Conservation (phyloP, 2,888 invertebrate genomes). For the Alentia gelatinosa region DNA sequence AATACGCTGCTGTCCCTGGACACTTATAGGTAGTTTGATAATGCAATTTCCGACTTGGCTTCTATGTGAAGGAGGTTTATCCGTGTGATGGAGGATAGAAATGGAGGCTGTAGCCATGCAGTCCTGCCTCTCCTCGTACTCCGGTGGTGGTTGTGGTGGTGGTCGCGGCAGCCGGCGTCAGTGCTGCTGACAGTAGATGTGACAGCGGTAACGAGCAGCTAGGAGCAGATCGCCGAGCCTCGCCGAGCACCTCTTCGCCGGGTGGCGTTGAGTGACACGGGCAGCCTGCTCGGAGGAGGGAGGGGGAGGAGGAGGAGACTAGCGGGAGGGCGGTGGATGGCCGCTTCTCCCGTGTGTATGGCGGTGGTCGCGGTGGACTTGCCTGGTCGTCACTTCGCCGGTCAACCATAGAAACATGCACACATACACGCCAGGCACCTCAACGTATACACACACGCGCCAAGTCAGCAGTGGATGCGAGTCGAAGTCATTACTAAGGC, state of each 20-base stretch:
- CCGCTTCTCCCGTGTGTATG: no score
- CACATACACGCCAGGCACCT: no score
- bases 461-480: no score
- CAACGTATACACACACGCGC: no score
- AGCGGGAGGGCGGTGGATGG: background rate
- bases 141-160: background rate
- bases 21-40: background rate
- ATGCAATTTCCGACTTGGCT: background rate
- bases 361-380: no score
- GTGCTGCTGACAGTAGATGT: background rate
- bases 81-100: background rate
- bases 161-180: background rate
- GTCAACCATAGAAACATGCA: no score
- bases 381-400: no score
- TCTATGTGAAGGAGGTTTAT: background rate
- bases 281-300: background rate
- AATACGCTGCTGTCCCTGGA: background rate
- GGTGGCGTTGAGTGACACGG: background rate
- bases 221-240: background rate
- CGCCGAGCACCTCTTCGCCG: background rate
- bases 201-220: background rate
- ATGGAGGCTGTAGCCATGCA: background rate
- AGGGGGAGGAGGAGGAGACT: background rate
- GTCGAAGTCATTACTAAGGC: no score
- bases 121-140: background rate